Evolutionary conservation across 2,797 vertebrate species (phyloP), one percentile per base, ranked within the genome.

Genomic region (Morus bassanus): DNA sequence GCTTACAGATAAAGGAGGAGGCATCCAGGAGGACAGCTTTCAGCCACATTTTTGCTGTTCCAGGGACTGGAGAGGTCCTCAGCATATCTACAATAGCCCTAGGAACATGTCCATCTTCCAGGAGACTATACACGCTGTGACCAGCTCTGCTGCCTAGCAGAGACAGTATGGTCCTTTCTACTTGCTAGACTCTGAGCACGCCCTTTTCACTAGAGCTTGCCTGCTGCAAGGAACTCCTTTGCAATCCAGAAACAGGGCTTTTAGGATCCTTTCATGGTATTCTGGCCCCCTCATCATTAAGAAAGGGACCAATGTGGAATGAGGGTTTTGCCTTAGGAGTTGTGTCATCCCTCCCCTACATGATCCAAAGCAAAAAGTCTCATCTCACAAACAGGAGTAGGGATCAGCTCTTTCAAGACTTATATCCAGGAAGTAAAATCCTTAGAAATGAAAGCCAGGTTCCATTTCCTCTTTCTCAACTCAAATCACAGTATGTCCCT

Each of bases 121-220:
- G 11, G 2, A 54, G 5, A 21, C n/a, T 50, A 4, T 1, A 8
- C 0, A 0, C 10, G n/a, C 15, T 3, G 12, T 11, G 5, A 2
- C 16, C 15, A 2, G 0, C 24, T 31, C 39, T 12, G 28, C 31
- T 7, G 10, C 25, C 19, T 18, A 12, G 10, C 35, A 61, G 54
- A 35, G 10, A 9, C 19, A 72, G 8, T 7, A 9, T 10, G 28
- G 24, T 15, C 23, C 21, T 61, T 57, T 45, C 31, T 37, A 16
- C 5, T 39, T 41, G 13, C 24, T 46, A 4, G 33, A 23, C 6
- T 21, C 21, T 1, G 0, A 73, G 13, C 7, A 77, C 18, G 5
- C 5, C 6, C 8, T 53, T 78, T 56, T 45, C 46, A 43, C 27
- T 41, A 60, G 6, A 82, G 15, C 4, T 65, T 72, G 15, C 11